Evolutionary conservation across 2,113 vertebrate genomes (phyloP).

Genomic region (Megalops atlanticus): DNA sequence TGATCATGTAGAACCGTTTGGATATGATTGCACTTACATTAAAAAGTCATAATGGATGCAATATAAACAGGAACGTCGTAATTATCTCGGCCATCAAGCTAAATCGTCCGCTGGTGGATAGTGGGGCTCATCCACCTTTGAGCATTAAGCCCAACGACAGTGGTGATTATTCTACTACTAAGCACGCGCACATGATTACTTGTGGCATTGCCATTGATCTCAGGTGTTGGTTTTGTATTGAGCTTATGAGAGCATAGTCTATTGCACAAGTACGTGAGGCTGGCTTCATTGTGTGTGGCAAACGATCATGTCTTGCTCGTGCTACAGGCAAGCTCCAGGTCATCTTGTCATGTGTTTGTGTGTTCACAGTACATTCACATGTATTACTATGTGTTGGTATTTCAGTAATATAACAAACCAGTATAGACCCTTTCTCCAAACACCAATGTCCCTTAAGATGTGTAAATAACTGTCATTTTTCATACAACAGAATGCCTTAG

Average conservation of each 20-base stretch:
- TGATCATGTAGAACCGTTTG: not conserved
- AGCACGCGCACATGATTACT: not conserved
- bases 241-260: not conserved
- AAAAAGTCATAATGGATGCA: slow-evolving; percentile 29
- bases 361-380: too few species aligned
- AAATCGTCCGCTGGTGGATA: slow-evolving; percentile 29
- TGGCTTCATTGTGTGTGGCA: not conserved
- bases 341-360: not conserved
- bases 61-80: slow-evolving; percentile 19
- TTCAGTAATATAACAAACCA: too few species aligned
- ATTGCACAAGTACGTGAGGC: not conserved
- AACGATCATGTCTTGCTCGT: not conserved
- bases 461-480: too few species aligned
- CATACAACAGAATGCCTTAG: too few species aligned
- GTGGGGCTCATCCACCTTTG: not conserved
- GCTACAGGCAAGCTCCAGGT: not conserved
- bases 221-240: not conserved
- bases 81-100: slow-evolving; percentile 30
- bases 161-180: slow-evolving; percentile 27
- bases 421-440: too few species aligned
- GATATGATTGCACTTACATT: slow-evolving; percentile 25
- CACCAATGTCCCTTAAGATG: too few species aligned
- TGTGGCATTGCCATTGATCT: not conserved
- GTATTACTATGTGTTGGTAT: too few species aligned
- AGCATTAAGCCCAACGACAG: slow-evolving; percentile 25